These are phyloP conservation scores for Hypothenemus hampei DNA, from an alignment of 1,140 invertebrate species.

Conservation along the genomic window DNA sequence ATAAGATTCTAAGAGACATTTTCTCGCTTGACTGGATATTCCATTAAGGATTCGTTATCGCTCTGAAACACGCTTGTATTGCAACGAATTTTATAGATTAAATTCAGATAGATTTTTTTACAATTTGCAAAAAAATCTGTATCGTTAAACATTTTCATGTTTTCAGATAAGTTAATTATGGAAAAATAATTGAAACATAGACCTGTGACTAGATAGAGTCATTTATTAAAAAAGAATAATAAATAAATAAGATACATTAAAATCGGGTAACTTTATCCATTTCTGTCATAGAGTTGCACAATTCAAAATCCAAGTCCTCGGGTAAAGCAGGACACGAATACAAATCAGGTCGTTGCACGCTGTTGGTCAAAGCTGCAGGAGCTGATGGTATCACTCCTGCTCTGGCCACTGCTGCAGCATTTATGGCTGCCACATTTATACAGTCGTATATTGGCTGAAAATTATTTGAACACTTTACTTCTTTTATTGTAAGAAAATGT, in stretches of 20 bases:
- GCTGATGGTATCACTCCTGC: conserved; percentile 22
- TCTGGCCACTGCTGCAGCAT: conserved; percentile 34
- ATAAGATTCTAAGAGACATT: conserved; percentile 35
- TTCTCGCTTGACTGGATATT: conserved; percentile 36
- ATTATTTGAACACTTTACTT: not conserved
- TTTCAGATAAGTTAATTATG: no score
- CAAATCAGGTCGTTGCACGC: conserved; percentile 32
- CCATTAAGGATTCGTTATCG: conserved; percentile 30
- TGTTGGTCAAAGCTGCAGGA: conserved; percentile 1
- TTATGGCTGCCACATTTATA: conserved; percentile 42
- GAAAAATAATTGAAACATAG: no score
- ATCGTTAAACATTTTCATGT: no score
- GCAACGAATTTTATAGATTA: no score
- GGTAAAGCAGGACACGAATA: conserved; percentile 36
- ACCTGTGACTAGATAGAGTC: no score
- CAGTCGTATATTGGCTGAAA: conserved; percentile 43
- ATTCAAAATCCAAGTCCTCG: conserved; percentile 35
- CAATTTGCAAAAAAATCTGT: no score
- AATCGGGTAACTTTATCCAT: conserved; percentile 43
- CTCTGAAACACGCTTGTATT: conserved; percentile 8
- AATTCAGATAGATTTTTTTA: no score
- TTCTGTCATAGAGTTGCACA: conserved; percentile 31
- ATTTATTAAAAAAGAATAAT: no score
- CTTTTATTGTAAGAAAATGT: not conserved
- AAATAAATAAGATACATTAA: no score